Evolutionary conservation across 1,140 invertebrate genomes (phyloP).

Genomic region (Elymnias hypermnestra): DNA sequence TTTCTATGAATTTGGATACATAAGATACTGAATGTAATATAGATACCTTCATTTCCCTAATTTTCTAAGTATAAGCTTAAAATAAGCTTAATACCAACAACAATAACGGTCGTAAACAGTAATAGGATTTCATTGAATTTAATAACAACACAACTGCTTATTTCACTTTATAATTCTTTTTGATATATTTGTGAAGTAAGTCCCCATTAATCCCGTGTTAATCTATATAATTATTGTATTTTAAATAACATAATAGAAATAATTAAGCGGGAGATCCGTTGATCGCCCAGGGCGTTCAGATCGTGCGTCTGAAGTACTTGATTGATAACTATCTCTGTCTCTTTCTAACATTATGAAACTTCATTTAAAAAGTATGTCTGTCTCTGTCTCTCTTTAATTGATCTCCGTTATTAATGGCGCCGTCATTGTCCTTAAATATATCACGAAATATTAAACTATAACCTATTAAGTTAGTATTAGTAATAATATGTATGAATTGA

Average conservation of each 20-base stretch:
- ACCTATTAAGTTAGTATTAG: too few relatives aligned
- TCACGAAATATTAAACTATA: conserved; percentile 31
- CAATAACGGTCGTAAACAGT: too few relatives aligned
- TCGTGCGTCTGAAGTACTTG: conserved; percentile 62
- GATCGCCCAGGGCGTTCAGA: conserved; percentile 55
- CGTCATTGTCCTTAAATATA: conserved; percentile 53
- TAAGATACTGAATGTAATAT: too few relatives aligned
- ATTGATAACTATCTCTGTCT: conserved; percentile 62
- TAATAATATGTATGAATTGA: too few relatives aligned
- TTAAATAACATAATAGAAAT: conserved; percentile 74
- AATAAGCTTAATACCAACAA: too few relatives aligned
- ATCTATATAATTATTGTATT: conserved; percentile 52
- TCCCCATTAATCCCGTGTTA: conserved; percentile 29
- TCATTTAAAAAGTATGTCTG: conserved; percentile 16
- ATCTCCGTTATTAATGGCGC: conserved; percentile 60
- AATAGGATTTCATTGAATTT: too few relatives aligned
- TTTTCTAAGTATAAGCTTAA: too few relatives aligned
- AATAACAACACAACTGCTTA: too few relatives aligned
- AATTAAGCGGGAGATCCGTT: conserved; percentile 63
- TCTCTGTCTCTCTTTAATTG: conserved; percentile 60
- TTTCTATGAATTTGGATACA: too few relatives aligned
- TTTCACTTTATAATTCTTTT: too few relatives aligned
- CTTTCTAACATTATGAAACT: conserved; percentile 11
- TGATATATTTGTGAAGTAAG: conserved; percentile 59
- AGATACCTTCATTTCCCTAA: too few relatives aligned